Base-by-base conservation (phyloP, 2,797 vertebrate genomes). In the Urophycis tenuis region DNA sequence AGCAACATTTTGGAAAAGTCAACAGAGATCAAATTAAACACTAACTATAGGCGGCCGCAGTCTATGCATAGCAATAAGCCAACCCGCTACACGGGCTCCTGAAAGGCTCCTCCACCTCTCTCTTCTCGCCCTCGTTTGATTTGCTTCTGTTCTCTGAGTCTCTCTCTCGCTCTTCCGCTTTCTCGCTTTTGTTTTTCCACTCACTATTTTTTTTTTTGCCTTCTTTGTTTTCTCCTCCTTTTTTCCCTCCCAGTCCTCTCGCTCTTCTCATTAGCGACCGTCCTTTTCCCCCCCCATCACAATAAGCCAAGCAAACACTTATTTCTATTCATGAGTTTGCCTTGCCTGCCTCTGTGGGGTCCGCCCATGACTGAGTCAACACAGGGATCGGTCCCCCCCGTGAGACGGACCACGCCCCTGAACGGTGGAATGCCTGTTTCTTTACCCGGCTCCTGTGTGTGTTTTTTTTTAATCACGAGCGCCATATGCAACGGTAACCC, bases 291-390 rank as follows among this genome's bases (percentile, higher is more conserved):
- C 30, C 32, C 83, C 82, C 80, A 75, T 71, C 67, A 81, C 80
- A 86, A 80, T 81, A 86, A 86, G 82, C 81, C 77, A 85, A 53
- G 83, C 76, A 88, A 85, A 88, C 83, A 82, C 82, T 77, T 80
- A 87, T 88, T 88, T 88, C 74, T 89, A 85, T 89, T 90, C 87
- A 85, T 88, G 87, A 90, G 80, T 79, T 86, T 87, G 84, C 84
- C 85, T 84, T 85, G 75, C 1, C 29, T 15, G 41, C 77, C 11
- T 5, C 78, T 29, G 29, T 81, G 30, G 75, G 60, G 79, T 81
- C 73, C 79, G 60, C 67, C 80, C 74, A 77, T 85, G 77, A 81
- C 86, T 89, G 86, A 85, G 82, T 85, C 82, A 85, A 81, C 84
- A 80, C 17, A 10, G 74, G 81, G 73, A 83, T 67, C 25, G n/a